Evolutionary conservation across 1,140 invertebrate genomes (phyloP).

Genomic region (Prorops nasuta): DNA sequence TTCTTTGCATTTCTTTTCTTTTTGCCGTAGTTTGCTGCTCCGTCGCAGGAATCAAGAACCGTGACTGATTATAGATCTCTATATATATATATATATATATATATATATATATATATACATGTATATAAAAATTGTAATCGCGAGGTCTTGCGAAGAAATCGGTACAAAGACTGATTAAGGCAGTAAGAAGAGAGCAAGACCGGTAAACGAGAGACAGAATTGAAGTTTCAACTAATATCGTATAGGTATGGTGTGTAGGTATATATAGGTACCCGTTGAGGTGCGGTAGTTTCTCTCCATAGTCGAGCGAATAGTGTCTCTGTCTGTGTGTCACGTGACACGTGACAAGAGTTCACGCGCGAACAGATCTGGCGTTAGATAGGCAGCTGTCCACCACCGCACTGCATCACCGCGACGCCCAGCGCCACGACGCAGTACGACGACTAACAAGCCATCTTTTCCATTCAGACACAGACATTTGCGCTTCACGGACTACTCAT

Average conservation of each 20-base stretch:
- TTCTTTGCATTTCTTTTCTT: too few species aligned
- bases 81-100: not conserved
- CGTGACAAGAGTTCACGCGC: conserved; percentile 45
- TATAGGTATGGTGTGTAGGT: conserved; percentile 34
- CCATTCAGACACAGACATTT: too few species aligned
- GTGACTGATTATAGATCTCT: too few species aligned
- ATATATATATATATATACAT: not conserved
- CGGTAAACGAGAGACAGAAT: conserved; percentile 5
- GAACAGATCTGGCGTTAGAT: conserved; percentile 43
- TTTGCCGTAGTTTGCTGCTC: too few species aligned
- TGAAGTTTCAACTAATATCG: conserved; percentile 14
- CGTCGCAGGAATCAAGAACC: too few species aligned
- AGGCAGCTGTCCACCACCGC: conserved; percentile 54
- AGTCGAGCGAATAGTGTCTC: conserved; percentile 48
- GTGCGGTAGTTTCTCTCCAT: conserved; percentile 53
- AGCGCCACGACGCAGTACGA: conserved; percentile 55
- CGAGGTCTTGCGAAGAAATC: too few species aligned
- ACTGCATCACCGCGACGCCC: conserved; percentile 55
- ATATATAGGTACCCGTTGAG: conserved; percentile 52
- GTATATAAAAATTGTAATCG: too few species aligned
- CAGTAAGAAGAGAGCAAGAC: too few species aligned
- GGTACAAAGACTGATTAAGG: too few species aligned
- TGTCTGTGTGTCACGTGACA: conserved; percentile 47
- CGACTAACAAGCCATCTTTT: conserved; percentile 53
- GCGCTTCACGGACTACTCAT: too few species aligned